Conservation (phyloP, 2,113 vertebrate genomes). For the Microtus pennsylvanicus region DNA sequence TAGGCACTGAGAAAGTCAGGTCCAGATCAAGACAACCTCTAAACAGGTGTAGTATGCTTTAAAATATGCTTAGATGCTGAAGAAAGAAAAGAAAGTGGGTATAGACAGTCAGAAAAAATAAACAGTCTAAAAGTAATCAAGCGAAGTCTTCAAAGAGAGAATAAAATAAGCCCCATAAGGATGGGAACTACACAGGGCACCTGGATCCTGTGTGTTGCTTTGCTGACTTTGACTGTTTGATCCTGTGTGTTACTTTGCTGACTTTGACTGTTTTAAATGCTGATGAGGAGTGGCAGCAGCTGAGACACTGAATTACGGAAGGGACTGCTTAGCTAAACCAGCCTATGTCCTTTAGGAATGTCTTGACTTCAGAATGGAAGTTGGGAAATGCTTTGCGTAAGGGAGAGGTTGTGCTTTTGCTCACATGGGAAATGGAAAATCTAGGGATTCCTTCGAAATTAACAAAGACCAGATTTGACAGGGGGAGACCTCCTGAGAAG, state of each 20-base stretch:
- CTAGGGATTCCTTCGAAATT: not conserved
- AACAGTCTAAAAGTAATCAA: not conserved
- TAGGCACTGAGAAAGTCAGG: not conserved
- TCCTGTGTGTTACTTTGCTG: not conserved
- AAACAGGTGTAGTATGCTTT: not conserved
- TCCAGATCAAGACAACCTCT: not conserved
- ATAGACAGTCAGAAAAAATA: not conserved
- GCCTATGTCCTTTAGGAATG: not conserved
- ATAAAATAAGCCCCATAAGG: not conserved
- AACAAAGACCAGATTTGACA: not conserved
- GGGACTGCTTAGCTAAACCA: not conserved
- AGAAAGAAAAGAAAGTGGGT: not conserved
- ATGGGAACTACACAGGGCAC: not conserved
- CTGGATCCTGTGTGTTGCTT: not conserved
- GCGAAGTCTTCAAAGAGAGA: not conserved
- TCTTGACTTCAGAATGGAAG: no score
- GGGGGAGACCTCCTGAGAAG: not conserved
- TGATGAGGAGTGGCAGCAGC: not conserved
- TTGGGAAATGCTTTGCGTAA: no score
- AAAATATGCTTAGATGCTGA: not conserved
- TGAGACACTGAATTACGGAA: not conserved
- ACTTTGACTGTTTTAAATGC: not conserved
- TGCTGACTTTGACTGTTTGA: not conserved
- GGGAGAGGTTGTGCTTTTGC: not conserved
- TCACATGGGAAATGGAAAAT: not conserved